Evolutionary conservation across 2,797 vertebrate genomes (phyloP).

Genomic region (Eulemur rubriventer): DNA sequence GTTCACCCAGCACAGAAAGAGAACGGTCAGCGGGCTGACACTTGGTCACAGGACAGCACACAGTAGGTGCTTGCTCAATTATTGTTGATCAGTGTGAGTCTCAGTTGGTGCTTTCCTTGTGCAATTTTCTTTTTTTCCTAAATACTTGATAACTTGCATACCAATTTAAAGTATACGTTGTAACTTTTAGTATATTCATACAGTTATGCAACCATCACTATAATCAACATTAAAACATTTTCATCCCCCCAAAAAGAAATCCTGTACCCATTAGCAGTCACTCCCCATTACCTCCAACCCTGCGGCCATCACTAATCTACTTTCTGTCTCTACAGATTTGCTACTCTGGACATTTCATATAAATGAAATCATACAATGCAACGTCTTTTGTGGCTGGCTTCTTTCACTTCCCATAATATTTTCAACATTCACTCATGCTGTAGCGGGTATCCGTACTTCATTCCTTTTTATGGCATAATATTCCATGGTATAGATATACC

Average conservation of each 20-base stretch:
- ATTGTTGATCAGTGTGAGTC: not conserved
- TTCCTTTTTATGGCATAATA: not conserved
- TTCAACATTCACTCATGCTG: not conserved
- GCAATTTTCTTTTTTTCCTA: not conserved
- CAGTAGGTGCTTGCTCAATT: not conserved
- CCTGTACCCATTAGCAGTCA: not conserved
- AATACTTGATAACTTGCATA: not conserved
- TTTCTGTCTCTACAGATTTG: not conserved
- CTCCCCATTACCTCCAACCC: not conserved
- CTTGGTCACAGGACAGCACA: not conserved
- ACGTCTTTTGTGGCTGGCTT: not conserved
- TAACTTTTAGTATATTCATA: not conserved
- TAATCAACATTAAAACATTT: not conserved
- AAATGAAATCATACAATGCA: not conserved
- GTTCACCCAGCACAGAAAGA: not conserved
- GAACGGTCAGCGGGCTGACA: not conserved
- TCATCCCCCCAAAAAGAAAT: not conserved
- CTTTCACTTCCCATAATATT: not conserved
- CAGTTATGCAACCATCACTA: not conserved
- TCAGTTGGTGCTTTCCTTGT: not conserved
- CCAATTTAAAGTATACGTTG: not conserved
- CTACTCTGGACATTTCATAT: not conserved
- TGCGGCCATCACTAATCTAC: not conserved
- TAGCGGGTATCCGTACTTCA: not conserved
- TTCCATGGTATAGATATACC: not conserved